These are phyloP conservation scores for Nomada lathburiana DNA, from an alignment of 2,888 invertebrate species.

Conservation along the genomic window DNA sequence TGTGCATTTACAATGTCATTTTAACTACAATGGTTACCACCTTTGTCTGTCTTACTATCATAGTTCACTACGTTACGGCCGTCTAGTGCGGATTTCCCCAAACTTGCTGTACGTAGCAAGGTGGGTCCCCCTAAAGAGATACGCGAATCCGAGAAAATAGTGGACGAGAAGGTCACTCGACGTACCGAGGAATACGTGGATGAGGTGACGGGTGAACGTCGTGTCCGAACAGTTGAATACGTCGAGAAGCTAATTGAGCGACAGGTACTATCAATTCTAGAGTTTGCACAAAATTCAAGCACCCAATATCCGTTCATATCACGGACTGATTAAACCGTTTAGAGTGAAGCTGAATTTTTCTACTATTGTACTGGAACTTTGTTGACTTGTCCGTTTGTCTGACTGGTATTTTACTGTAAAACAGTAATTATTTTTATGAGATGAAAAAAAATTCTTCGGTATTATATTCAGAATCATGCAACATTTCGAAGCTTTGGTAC, in stretches of 20 bases:
- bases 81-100: conserved; percentile 90
- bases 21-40: conserved; percentile 74
- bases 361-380: conserved; percentile 4
- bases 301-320: conserved; percentile 45
- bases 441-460: too few species aligned
- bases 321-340: conserved; percentile 5
- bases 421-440: not conserved
- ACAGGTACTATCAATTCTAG: conserved; percentile 89
- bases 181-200: conserved; percentile 95
- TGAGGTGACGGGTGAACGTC: conserved; percentile 93
- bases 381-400: not conserved
- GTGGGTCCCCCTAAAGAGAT: conserved; percentile 93
- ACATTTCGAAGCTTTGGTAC: conserved; percentile 17
- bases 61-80: conserved; percentile 86
- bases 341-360: not conserved
- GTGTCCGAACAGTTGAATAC: conserved; percentile 96
- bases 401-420: not conserved
- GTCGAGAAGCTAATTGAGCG: conserved; percentile 98
- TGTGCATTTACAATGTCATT: conserved; percentile 51
- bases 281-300: conserved; percentile 64
- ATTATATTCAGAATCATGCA: not conserved
- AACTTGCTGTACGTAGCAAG: conserved; percentile 94
- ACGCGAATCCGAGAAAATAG: conserved; percentile 95
- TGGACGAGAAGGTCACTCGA: conserved; percentile 94
- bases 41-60: conserved; percentile 80